These are phyloP conservation scores for Leptonema lineaticorne DNA, from an alignment of 1,140 invertebrate species.

Conservation along the genomic window DNA sequence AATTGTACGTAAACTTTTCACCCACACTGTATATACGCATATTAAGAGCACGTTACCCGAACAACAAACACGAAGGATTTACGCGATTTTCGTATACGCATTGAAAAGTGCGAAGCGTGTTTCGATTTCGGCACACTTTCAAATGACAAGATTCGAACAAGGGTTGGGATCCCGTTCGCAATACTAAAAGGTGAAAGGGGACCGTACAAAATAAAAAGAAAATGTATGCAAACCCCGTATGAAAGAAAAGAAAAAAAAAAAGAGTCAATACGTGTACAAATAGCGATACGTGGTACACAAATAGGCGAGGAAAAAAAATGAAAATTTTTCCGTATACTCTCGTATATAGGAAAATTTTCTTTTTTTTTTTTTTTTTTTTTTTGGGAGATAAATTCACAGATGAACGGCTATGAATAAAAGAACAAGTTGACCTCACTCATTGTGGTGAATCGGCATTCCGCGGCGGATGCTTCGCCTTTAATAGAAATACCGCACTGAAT, in stretches of 20 bases:
- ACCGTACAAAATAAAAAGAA: background rate
- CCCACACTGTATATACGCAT: too few relatives aligned
- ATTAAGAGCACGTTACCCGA: too few relatives aligned
- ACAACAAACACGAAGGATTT: too few relatives aligned
- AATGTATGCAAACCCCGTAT: background rate
- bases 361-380: too few relatives aligned
- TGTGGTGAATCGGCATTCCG: slow-evolving; percentile 28
- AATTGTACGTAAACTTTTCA: too few relatives aligned
- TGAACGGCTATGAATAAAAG: slow-evolving; percentile 26
- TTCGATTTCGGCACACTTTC: background rate
- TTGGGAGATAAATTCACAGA: slow-evolving; percentile 29
- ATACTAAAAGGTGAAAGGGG: background rate
- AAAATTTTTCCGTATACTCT: background rate
- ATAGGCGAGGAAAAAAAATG: too few relatives aligned
- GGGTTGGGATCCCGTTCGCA: slow-evolving; percentile 1
- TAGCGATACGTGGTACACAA: background rate
- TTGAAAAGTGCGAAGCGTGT: too few relatives aligned
- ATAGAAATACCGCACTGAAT: slow-evolving; percentile 22
- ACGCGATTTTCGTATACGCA: background rate
- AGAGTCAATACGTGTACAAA: background rate
- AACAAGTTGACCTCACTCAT: slow-evolving; percentile 24
- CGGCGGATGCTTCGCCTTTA: slow-evolving; percentile 17
- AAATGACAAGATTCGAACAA: background rate
- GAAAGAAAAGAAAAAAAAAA: background rate
- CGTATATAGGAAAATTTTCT: slow-evolving; percentile 21